Conservation (phyloP, 2,888 invertebrate genomes). For the Serripes groenlandicus region DNA sequence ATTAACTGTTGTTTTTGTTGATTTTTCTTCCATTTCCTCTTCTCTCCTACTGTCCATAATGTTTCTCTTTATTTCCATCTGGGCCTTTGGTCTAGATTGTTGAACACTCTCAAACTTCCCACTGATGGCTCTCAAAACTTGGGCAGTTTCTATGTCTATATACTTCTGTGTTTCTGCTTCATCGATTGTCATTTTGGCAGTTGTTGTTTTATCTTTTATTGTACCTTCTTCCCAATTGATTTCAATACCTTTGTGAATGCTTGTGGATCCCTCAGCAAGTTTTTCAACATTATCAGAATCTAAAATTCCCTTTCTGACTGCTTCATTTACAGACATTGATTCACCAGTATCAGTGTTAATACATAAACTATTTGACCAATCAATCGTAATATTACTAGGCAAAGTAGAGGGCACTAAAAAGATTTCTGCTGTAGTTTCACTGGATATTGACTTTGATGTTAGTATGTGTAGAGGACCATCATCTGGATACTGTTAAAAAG, state of each 20-base stretch:
- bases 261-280: constrained; percentile 80
- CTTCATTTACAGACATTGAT: constrained; percentile 93
- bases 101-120: constrained; percentile 31
- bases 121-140: constrained; percentile 69
- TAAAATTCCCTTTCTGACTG: constrained; percentile 88
- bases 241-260: constrained; percentile 71
- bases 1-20: neutral
- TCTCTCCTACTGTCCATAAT: constrained; percentile 23
- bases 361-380: constrained; percentile 79
- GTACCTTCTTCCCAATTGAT: constrained; percentile 92
- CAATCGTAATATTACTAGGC: constrained; percentile 73
- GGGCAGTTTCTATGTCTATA: constrained; percentile 77
- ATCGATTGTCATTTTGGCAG: constrained; percentile 92
- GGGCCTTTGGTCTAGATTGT: neutral
- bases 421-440: constrained; percentile 50
- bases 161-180: constrained; percentile 89
- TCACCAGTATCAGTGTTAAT: constrained; percentile 90
- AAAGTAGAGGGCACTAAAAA: constrained; percentile 59
- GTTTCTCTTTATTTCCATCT: neutral
- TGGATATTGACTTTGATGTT: constrained; percentile 43
- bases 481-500: constrained; percentile 61
- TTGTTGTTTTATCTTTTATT: constrained; percentile 88
- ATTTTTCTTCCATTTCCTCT: constrained; percentile 32
- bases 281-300: constrained; percentile 90
- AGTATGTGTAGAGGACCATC: constrained; percentile 42